These are phyloP conservation scores for Phortica variegata DNA, from an alignment of 1,140 invertebrate genomes.

Conservation along the genomic window DNA sequence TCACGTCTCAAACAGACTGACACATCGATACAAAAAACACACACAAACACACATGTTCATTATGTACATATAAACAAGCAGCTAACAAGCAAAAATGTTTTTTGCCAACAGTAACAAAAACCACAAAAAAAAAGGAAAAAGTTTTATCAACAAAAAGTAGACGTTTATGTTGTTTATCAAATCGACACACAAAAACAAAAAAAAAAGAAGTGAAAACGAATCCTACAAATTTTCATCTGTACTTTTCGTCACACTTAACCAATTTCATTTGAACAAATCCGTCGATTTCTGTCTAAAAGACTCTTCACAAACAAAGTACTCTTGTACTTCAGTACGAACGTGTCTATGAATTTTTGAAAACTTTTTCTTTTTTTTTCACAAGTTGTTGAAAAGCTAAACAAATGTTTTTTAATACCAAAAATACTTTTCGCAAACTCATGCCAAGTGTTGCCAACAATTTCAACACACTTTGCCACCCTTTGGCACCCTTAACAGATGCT, in stretches of 20 bases:
- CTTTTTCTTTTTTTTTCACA: not conserved
- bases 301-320: not conserved
- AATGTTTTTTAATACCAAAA: not conserved
- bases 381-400: not conserved
- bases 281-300: not conserved
- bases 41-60: not conserved
- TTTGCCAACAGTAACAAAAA: too few species aligned
- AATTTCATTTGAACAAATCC: too few species aligned
- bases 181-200: too few species aligned
- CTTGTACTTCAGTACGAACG: not conserved
- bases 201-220: too few species aligned
- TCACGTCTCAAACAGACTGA: not conserved
- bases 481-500: too few species aligned
- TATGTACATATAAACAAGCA: not conserved
- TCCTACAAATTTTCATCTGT: too few species aligned
- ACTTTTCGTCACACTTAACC: not conserved
- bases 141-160: too few species aligned
- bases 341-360: constrained; percentile 1
- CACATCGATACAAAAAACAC: not conserved
- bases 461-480: too few species aligned
- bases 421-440: not conserved
- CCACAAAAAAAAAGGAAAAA: too few species aligned
- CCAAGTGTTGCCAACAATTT: too few species aligned
- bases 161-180: too few species aligned
- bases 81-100: not conserved